Percentiles rank a stretch among this genome's conserved stretches.
Conservation (phyloP, 2,113 vertebrate genomes). For the Origma solitaria region DNA sequence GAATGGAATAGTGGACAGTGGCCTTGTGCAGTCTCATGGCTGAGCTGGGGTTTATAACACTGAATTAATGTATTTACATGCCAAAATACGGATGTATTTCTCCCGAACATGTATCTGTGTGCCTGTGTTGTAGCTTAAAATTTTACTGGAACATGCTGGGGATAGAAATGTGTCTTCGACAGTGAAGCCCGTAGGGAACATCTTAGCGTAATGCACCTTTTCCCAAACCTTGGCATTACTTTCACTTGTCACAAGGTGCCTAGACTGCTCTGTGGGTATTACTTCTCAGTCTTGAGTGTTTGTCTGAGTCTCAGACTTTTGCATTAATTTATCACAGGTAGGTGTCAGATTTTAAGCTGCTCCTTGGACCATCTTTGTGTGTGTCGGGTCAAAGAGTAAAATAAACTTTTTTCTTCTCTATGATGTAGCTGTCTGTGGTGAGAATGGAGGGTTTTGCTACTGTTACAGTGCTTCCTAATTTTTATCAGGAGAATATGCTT, state of each 20-base stretch:
- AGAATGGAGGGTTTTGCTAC: not conserved
- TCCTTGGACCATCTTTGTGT: not conserved
- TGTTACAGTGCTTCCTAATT: not conserved
- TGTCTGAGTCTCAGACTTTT: not conserved
- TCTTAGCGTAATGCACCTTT: not conserved
- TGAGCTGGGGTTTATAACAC: not conserved
- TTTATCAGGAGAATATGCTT: not conserved
- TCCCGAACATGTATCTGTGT: not conserved
- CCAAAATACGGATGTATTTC: not conserved
- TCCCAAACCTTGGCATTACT: not conserved
- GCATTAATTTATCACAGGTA: not conserved
- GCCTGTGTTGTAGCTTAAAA: not conserved
- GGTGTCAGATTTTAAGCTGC: not conserved
- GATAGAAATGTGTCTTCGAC: not conserved
- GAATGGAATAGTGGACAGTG: constrained; percentile 13
- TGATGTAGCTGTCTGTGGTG: not conserved
- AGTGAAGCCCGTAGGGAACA: not conserved
- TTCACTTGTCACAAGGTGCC: not conserved
- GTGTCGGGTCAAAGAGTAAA: not conserved
- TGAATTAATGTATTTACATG: not conserved
- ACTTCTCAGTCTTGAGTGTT: not conserved
- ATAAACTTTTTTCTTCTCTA: not conserved
- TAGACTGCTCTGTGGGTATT: not conserved
- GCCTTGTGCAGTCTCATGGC: not conserved
- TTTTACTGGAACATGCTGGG: not conserved